Evolutionary conservation across 2,888 invertebrate genomes (phyloP), one percentile per base, ranked within the genome.

Genomic region (Syrphus vitripennis): DNA sequence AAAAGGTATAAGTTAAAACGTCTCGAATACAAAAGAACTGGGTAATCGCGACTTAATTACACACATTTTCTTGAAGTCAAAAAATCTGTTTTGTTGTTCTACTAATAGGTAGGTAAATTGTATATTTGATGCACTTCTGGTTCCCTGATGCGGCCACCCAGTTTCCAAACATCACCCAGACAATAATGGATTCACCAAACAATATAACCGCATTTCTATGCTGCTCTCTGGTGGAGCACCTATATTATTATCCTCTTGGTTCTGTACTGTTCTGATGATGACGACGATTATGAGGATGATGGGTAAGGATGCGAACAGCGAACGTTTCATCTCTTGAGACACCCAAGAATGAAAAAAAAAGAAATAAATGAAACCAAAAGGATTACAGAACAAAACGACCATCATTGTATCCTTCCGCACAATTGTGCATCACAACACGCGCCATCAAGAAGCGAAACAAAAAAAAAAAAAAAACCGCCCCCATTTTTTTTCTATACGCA

Each of bases 331-430:
- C 59, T 37, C 59, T 59, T 59, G 59, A 59, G 59, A 59, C 59
- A 24, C 59, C 21, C 34, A 34, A 16, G 37, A 59, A 37, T 12
- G 29, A 2, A 34, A 59, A 34, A 16, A 59, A 59, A 37, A 14
- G 29, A 2, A 34, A 14, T 1, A 63, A 59, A 63, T 42, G 63
- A 55, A 57, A 42, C 12, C 16, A 71, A 71, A 65, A 57, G 70
- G 57, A 83, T 79, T 69, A 79, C 74, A 65, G 74, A 70, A 67
- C 69, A 79, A 76, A 77, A 77, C 80, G 65, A 26, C 21, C 69
- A 65, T 61, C 82, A 86, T 86, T 78, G 86, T 86, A 69, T 87
- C 75, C 83, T 83, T 83, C 79, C 87, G 79, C 78, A 79, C 87
- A 87, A 75, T 83, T 78, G 74, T 75, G 87, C 75, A 82, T 59